These are phyloP conservation scores for Thunnus albacares DNA, from an alignment of 2,797 vertebrate species.

Conservation along the genomic window DNA sequence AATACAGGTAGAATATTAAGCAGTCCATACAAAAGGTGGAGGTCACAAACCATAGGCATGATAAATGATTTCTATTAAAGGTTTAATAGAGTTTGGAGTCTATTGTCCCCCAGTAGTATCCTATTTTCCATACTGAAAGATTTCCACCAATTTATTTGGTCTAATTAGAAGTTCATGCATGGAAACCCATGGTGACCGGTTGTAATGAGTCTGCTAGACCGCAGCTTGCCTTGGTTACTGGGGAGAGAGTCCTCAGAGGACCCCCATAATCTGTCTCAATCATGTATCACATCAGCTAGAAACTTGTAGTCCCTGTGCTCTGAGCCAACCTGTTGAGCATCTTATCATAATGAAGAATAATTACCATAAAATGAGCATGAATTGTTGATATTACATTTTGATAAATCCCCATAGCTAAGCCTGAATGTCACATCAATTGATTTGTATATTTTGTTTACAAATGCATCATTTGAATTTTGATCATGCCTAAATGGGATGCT, in stretches of 20 bases:
- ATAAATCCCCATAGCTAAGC: conserved; percentile 57
- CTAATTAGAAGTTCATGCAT: conserved; percentile 81
- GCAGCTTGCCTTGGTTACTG: conserved; percentile 48
- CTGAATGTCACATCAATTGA: conserved; percentile 42
- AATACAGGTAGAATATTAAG: conserved; percentile 75
- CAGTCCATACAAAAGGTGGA: conserved; percentile 72
- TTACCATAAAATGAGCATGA: conserved; percentile 54
- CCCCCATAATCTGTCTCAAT: conserved; percentile 77
- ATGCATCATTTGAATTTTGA: conserved; percentile 48
- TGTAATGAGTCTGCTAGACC: conserved; percentile 71
- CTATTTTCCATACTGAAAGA: conserved; percentile 61
- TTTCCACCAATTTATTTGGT: conserved; percentile 73
- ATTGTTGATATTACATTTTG: conserved; percentile 56
- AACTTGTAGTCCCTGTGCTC: conserved; percentile 49
- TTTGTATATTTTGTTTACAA: conserved; percentile 52
- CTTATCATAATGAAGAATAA: conserved; percentile 57
- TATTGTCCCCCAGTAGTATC: conserved; percentile 60
- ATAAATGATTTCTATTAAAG: conserved; percentile 84
- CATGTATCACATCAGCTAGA: conserved; percentile 68
- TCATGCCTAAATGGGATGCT: conserved; percentile 27
- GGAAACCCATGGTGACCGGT: conserved; percentile 68
- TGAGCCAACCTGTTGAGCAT: conserved; percentile 68
- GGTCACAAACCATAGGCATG: conserved; percentile 80
- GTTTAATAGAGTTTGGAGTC: conserved; percentile 79
- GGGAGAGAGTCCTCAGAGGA: conserved; percentile 59